Evolutionary conservation across 2,113 vertebrate genomes (phyloP).

Genomic region (Macaca nemestrina): DNA sequence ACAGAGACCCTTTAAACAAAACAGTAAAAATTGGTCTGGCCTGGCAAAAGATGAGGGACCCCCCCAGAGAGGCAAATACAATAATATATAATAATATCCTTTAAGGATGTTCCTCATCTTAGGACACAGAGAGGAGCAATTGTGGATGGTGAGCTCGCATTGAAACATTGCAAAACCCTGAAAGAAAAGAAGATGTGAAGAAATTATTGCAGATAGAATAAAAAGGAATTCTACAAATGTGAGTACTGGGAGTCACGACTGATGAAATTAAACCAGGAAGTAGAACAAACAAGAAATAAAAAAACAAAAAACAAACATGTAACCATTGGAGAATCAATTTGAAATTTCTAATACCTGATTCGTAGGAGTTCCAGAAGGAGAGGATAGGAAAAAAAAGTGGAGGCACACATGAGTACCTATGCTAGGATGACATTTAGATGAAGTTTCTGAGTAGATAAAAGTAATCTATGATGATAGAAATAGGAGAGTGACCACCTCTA

Average conservation of each 20-base stretch:
- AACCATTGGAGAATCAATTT: background rate
- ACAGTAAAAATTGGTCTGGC: background rate
- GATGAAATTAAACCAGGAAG: background rate
- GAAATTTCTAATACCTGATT: background rate
- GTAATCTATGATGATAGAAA: background rate
- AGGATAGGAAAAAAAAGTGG: background rate
- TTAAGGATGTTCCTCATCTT: background rate
- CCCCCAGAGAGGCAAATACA: background rate
- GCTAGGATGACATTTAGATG: background rate
- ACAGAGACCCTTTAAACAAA: background rate
- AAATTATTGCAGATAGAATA: background rate
- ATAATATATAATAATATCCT: background rate
- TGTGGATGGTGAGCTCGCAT: background rate
- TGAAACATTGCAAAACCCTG: background rate
- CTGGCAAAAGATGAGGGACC: background rate
- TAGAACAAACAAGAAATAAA: background rate
- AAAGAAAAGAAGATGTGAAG: background rate
- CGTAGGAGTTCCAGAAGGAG: background rate
- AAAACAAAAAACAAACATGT: background rate
- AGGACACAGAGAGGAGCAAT: background rate
- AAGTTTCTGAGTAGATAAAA: background rate
- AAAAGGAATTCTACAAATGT: background rate
- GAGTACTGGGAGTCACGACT: background rate
- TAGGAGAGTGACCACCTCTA: background rate
- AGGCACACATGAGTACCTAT: background rate